Evolutionary conservation across 2,797 vertebrate genomes (phyloP), one percentile per base, ranked within the genome.

Genomic region (Scolopax bukidnonensis): DNA sequence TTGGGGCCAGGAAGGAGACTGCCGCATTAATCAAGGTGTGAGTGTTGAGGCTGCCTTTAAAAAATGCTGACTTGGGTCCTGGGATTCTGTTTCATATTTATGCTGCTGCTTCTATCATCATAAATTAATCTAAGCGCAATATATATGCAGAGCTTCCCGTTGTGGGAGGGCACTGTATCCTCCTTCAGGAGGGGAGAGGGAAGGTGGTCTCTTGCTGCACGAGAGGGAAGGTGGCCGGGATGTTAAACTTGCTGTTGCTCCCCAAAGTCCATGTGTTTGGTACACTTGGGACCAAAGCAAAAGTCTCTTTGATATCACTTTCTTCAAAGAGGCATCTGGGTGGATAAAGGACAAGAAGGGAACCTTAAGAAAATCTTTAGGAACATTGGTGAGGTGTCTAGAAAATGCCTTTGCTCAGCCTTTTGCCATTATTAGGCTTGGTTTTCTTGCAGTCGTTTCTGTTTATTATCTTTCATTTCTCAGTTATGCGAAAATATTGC

Each of bases 61-160:
- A 85, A 97, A 87, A 56, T 77, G 95, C 94, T 96, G 95, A 96
- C 86, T 89, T 71, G 19, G 50, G 51, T 53, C 60, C 61, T 75
- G 65, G 63, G 64, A 80, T 68, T 90, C 83, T 63, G 32, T 67
- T 90, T 90, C 61, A 28, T 40, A 1, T 83, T 94, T 83, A 23
- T 80, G 75, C 78, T 74, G 71, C 60, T 89, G 4, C 75, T 77
- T 83, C 88, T 84, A 32, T 21, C 2, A 2, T 81, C 81, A 57
- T 70, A 87, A 90, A 89, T 92, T 94, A 93, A 70, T 88, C 74
- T 76, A 51, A 56, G 67, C 0, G 1, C 57, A 24, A 18, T 67
- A 27, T 33, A 54, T 32, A 9, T 43, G 50, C 61, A 12, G 54
- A 0, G 0, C 60, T 91, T 67, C 36, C 70, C 59, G 82, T 21